Base-by-base conservation (phyloP, 92 coral and sea anemone genomes). In the Zoanthus sociatus region DNA sequence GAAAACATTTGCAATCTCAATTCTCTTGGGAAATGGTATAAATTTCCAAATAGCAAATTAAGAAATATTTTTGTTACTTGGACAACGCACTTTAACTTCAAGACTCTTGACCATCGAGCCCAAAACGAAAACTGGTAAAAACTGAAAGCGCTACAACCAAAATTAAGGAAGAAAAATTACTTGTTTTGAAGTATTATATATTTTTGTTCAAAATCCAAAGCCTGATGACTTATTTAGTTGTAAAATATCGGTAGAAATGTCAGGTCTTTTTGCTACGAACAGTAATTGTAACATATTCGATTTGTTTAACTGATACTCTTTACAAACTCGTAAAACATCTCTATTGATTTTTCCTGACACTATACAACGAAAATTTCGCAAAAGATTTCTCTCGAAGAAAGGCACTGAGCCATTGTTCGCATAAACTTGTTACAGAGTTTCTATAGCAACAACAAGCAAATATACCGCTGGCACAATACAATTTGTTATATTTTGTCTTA, bases 401-500 rank as follows among this genome's bases (percentile, higher is more conserved):
- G 58, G 44, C 64, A 20, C 45, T 31, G 74, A 15, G 69, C 75
- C 26, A 42, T 81, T 81, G 85, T 81, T 47, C 85, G 0, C 58
- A 67, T 69, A 78, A 78, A 78, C 56, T 78, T 13, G 84, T 37
- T 64, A 45, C 63, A 11, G 10, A 42, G 85, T 81, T 64, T 67
- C 85, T 20, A 81, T 81, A 66, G 85, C 73, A 81, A 81, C 75
- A 30, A 26, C 21, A 12, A 18, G 61, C 47, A 79, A 81, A 81
- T 81, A 81, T 58, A 60, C 85, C 85, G 75, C 73, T 67, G 75
- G 45, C 75, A 71, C 85, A 70, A 81, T 81, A 78, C 50, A 42
- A 74, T 81, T 81, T 81, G 56, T 30, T 20, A 13, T 20, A 55
- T 20, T 81, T 81, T 81, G 85, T 66, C 85, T 81, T 81, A 55